Conservation (phyloP, 2,888 invertebrate genomes). For the Ophion ventricosus region DNA sequence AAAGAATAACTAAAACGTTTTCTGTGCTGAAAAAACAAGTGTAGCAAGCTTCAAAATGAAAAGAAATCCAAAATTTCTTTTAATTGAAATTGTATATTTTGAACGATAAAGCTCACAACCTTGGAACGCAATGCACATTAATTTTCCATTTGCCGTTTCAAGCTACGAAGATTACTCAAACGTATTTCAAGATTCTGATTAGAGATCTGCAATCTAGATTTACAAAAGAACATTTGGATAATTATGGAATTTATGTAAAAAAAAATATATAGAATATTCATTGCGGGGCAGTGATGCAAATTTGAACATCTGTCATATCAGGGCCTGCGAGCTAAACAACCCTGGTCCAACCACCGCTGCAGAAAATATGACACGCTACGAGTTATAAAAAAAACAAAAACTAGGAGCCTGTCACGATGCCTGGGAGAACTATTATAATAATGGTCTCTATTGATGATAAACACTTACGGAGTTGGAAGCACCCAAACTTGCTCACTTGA, state of each 20-base stretch:
- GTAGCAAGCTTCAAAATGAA: too few relatives aligned
- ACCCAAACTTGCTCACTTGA: constrained; percentile 77
- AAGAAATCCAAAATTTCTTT: background rate
- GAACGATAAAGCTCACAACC: too few relatives aligned
- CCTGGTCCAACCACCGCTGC: background rate
- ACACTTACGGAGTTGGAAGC: constrained; percentile 76
- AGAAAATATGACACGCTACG: background rate
- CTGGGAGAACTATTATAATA: background rate
- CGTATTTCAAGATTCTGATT: too few relatives aligned
- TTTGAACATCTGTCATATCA: background rate
- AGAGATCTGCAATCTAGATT: background rate
- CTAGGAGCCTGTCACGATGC: constrained; percentile 28
- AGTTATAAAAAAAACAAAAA: constrained; percentile 7
- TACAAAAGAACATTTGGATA: background rate
- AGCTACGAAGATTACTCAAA: too few relatives aligned
- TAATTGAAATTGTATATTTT: too few relatives aligned
- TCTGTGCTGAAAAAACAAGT: background rate
- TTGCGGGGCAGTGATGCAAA: background rate
- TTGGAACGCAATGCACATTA: too few relatives aligned
- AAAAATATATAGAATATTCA: background rate
- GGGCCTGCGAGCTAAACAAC: background rate
- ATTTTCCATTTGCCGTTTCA: too few relatives aligned
- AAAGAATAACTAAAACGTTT: background rate
- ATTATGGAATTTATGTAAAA: background rate
- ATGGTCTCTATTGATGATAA: constrained; percentile 60